Percentiles rank a stretch among this genome's conserved stretches.
phyloP scores from a whole-genome alignment of 2,888 invertebrate genomes.

The Rhagonycha fulva region DNA sequence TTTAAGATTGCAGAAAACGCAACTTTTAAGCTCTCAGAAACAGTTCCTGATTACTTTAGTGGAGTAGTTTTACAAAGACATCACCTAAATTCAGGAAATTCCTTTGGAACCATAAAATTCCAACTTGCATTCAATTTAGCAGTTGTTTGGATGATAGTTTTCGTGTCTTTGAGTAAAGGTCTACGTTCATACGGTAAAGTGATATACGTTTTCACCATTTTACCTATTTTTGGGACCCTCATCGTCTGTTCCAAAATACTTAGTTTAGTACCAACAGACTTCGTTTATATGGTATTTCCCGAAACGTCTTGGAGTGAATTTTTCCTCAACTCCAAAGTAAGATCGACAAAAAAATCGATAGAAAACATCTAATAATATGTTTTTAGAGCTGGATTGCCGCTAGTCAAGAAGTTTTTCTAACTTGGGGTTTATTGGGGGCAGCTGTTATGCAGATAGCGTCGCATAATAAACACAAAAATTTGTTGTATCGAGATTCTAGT shows the following conservation, averaged over 20 bases:
- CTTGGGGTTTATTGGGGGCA: slow-evolving; percentile 84
- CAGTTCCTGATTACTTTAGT: slow-evolving; percentile 84
- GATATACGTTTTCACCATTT: slow-evolving; percentile 75
- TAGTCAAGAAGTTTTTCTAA: slow-evolving; percentile 84
- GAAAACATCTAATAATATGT: background rate
- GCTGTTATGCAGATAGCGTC: slow-evolving; percentile 81
- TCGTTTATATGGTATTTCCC: slow-evolving; percentile 72
- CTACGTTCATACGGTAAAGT: slow-evolving; percentile 84
- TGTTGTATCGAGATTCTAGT: slow-evolving; percentile 66
- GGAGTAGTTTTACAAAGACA: slow-evolving; percentile 78
- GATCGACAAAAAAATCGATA: slow-evolving; percentile 24
- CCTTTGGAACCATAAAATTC: slow-evolving; percentile 74
- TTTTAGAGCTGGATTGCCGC: slow-evolving; percentile 87
- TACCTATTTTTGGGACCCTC: slow-evolving; percentile 77
- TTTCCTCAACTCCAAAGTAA: slow-evolving; percentile 79
- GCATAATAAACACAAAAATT: slow-evolving; percentile 72
- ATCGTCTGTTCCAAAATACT: slow-evolving; percentile 75
- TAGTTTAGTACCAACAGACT: slow-evolving; percentile 70
- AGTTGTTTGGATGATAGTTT: slow-evolving; percentile 88
- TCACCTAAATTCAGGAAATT: slow-evolving; percentile 48
- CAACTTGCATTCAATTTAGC: slow-evolving; percentile 89
- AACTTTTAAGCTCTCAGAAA: slow-evolving; percentile 68
- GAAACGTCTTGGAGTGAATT: slow-evolving; percentile 85
- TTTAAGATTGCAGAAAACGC: slow-evolving; percentile 45
- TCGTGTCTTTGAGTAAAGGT: slow-evolving; percentile 86